Evolutionary conservation across 2,797 vertebrate species (phyloP).

Genomic region (Huso huso): DNA sequence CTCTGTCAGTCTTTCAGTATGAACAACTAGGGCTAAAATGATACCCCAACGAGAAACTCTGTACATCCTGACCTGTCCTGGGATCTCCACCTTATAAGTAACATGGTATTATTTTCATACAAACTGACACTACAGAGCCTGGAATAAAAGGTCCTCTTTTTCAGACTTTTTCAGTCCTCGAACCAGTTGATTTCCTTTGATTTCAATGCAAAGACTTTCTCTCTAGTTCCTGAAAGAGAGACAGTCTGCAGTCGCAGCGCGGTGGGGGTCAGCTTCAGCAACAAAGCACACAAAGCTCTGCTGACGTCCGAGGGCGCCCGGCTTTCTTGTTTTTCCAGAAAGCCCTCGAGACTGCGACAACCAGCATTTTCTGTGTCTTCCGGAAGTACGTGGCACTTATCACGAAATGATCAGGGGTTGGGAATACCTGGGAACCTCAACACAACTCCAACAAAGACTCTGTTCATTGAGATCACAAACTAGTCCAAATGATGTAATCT

Average conservation of each 20-base stretch:
- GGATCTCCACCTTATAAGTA: too few relatives aligned
- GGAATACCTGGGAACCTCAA: neutral
- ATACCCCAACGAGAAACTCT: too few relatives aligned
- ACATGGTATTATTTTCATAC: too few relatives aligned
- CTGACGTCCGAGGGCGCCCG: slow-evolving; percentile 2
- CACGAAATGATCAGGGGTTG: neutral
- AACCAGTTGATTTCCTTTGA: slow-evolving; percentile 1
- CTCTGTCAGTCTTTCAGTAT: too few relatives aligned
- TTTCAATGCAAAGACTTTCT: neutral
- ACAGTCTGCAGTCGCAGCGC: neutral
- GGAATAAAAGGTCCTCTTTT: too few relatives aligned
- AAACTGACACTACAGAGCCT: too few relatives aligned
- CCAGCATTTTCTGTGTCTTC: neutral
- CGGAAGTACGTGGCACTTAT: neutral
- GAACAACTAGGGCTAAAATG: too few relatives aligned
- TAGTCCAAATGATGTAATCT: too few relatives aligned
- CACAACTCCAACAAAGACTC: too few relatives aligned
- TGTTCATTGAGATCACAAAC: too few relatives aligned
- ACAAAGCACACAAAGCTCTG: neutral
- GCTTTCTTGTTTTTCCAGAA: slow-evolving; percentile 4
- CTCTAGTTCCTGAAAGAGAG: neutral
- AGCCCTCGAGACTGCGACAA: slow-evolving; percentile 2
- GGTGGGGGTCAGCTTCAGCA: neutral
- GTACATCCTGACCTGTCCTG: too few relatives aligned
- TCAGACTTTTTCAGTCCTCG: too few relatives aligned